These are phyloP conservation scores for Muntiacus reevesi DNA, from an alignment of 2,113 vertebrate species.

Conservation along the genomic window DNA sequence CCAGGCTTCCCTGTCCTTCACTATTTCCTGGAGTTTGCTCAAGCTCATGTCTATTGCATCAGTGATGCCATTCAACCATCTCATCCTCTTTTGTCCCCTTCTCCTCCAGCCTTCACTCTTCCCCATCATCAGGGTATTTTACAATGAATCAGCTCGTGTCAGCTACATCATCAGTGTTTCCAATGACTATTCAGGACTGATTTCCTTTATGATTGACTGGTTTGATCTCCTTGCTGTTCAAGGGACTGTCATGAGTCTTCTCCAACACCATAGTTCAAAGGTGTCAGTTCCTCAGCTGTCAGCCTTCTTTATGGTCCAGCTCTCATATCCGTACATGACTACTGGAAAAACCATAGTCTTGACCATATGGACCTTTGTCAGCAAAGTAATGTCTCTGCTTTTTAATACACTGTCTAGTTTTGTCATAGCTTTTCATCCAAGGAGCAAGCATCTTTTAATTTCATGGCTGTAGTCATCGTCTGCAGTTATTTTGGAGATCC, in stretches of 20 bases:
- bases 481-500: not conserved
- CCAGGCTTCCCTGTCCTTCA: not conserved
- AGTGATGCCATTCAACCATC: not conserved
- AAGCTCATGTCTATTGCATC: not conserved
- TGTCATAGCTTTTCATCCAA: not conserved
- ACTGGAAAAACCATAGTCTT: not conserved
- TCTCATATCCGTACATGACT: not conserved
- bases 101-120: not conserved
- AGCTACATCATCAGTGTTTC: not conserved
- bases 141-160: not conserved
- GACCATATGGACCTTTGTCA: not conserved
- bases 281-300: not conserved
- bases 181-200: not conserved
- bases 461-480: not conserved
- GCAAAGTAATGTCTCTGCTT: not conserved
- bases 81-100: not conserved
- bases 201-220: not conserved
- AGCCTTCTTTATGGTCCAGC: not conserved
- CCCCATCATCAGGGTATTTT: not conserved
- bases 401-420: not conserved
- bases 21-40: not conserved
- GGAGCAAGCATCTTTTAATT: not conserved
- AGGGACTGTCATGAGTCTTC: not conserved
- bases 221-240: not conserved
- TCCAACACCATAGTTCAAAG: not conserved